phyloP scores from a whole-genome alignment of 2,888 invertebrate species.

The Holacanthella duospinosa region DNA sequence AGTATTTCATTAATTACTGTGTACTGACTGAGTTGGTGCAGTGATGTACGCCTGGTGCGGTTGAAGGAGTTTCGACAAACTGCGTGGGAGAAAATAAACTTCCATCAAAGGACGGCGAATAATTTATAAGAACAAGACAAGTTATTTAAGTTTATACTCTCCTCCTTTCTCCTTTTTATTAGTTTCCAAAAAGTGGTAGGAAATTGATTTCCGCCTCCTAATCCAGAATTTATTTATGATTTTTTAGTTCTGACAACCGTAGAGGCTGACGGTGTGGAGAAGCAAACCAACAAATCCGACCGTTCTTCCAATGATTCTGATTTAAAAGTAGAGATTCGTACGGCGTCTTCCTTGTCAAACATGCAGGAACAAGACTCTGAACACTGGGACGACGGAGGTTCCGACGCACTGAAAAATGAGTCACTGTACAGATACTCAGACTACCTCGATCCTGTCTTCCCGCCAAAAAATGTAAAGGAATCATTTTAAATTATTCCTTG shows the following conservation, averaged over 20 bases:
- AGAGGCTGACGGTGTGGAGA: slow-evolving; percentile 48
- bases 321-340: slow-evolving; percentile 76
- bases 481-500: neutral
- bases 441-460: slow-evolving; percentile 66
- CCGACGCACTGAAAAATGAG: slow-evolving; percentile 41
- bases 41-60: too few relatives aligned
- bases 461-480: slow-evolving; percentile 56
- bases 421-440: slow-evolving; percentile 48
- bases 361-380: slow-evolving; percentile 38
- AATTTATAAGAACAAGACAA: neutral
- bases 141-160: neutral
- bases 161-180: neutral
- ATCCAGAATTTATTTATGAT: neutral
- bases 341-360: slow-evolving; percentile 41
- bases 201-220: neutral
- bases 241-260: slow-evolving; percentile 30
- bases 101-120: neutral
- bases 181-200: neutral
- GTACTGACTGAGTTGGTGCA: too few relatives aligned
- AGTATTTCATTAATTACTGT: neutral
- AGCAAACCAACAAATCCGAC: slow-evolving; percentile 54
- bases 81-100: neutral
- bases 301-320: slow-evolving; percentile 82
- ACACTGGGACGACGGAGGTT: slow-evolving; percentile 44
- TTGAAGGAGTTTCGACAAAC: too few relatives aligned